These are phyloP conservation scores for Gadopsis bispinosus DNA, from an alignment of 2,797 vertebrate species.

Conservation along the genomic window DNA sequence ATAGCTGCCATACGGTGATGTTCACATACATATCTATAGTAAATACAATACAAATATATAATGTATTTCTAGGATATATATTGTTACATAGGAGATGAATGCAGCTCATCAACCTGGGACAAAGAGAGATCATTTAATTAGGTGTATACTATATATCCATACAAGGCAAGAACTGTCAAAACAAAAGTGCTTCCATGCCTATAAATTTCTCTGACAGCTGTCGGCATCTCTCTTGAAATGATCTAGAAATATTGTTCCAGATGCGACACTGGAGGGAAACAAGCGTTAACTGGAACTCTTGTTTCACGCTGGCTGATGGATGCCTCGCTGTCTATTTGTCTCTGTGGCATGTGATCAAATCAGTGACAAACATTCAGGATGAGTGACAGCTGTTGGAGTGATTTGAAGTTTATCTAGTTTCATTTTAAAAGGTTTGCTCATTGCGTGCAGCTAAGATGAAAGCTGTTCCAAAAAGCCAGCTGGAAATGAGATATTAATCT, in stretches of 20 bases:
- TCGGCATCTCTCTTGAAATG: conserved; percentile 25
- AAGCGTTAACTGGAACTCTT: conserved; percentile 21
- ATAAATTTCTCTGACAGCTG: conserved; percentile 43
- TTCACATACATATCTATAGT: not conserved
- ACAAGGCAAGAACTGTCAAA: not conserved
- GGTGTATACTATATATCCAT: not conserved
- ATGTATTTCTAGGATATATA: not conserved
- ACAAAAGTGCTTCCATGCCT: conserved; percentile 23
- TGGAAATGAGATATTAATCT: not conserved
- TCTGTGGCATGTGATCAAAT: not conserved
- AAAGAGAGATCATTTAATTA: not conserved
- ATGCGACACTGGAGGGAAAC: conserved; percentile 29
- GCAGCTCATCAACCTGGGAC: not conserved
- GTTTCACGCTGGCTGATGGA: conserved; percentile 29
- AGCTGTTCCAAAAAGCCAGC: not conserved
- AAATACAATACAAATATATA: fast-evolving
- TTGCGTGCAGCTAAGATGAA: not conserved
- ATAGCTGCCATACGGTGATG: not conserved
- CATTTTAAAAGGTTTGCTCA: not conserved
- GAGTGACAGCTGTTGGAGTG: conserved; percentile 44
- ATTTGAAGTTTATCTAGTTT: conserved; percentile 17
- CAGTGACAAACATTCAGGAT: not conserved
- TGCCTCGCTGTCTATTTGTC: conserved; percentile 20
- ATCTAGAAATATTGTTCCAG: conserved; percentile 24
- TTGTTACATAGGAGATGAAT: not conserved